phyloP scores from a whole-genome alignment of 53 echinoderm and acorn worm species.

The Actinopyga echinites region DNA sequence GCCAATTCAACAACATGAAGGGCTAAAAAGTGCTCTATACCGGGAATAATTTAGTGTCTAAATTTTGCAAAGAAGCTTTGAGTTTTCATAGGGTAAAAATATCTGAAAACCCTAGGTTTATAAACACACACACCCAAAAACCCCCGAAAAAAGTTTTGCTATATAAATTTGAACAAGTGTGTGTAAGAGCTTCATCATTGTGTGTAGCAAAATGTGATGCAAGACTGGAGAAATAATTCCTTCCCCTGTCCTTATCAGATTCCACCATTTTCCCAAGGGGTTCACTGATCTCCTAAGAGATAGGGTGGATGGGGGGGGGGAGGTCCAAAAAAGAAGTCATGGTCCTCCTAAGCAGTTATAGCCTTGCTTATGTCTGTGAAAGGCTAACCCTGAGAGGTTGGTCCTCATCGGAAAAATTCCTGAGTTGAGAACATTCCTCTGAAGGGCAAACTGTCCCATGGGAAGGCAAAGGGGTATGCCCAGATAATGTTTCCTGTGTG shows the following conservation, averaged over 20 bases:
- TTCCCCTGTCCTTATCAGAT: constrained; percentile 1
- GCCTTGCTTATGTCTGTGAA: neutral
- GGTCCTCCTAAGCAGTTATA: neutral
- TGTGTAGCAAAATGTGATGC: too few relatives aligned
- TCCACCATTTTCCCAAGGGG: neutral
- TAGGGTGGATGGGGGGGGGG: too few relatives aligned
- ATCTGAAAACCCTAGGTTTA: too few relatives aligned
- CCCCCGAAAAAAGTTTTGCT: too few relatives aligned
- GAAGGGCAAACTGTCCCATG: neutral
- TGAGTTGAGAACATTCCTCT: neutral
- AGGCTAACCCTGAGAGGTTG: neutral
- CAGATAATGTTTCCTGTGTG: neutral
- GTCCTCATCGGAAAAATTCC: neutral
- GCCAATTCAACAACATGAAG: neutral
- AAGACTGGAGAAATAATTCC: too few relatives aligned
- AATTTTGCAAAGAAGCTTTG: too few relatives aligned
- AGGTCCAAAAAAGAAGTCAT: neutral
- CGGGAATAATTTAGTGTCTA: too few relatives aligned
- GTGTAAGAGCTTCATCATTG: too few relatives aligned
- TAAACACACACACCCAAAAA: too few relatives aligned
- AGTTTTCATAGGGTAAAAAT: too few relatives aligned
- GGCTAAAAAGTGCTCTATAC: neutral
- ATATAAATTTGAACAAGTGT: too few relatives aligned
- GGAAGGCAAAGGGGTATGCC: neutral
- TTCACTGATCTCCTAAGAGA: neutral